Evolutionary conservation across 2,888 invertebrate genomes (phyloP).

Genomic region (Galeruca laticollis): DNA sequence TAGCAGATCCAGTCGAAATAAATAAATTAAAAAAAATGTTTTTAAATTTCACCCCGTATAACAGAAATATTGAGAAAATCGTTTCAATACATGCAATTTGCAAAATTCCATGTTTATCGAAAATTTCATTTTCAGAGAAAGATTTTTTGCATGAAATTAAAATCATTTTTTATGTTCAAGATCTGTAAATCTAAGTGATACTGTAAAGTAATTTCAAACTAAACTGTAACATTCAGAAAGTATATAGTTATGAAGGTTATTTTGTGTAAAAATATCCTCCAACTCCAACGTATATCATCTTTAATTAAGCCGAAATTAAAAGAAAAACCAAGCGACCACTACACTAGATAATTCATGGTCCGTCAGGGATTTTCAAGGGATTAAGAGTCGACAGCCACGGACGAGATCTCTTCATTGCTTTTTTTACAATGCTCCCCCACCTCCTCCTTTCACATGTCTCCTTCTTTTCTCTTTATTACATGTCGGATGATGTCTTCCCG

Average conservation of each 20-base stretch:
- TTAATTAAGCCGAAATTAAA: conserved; percentile 25
- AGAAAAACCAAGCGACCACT: conserved; percentile 17
- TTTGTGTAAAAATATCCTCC: not conserved
- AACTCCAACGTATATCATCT: conserved; percentile 1
- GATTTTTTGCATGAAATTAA: no score
- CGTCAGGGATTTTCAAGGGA: conserved; percentile 14
- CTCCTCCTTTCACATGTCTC: not conserved
- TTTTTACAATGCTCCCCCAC: not conserved
- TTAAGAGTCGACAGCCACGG: conserved; percentile 4
- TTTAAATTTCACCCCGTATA: no score
- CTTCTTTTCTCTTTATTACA: conserved; percentile 25
- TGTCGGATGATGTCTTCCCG: conserved; percentile 28
- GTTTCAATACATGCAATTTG: no score
- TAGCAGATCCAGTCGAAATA: no score
- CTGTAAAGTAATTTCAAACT: not conserved
- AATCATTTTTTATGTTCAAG: no score
- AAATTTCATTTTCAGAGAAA: no score
- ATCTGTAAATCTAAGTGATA: no score
- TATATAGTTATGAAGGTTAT: no score
- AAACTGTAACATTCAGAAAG: not conserved
- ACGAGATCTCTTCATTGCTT: not conserved
- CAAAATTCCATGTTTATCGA: no score
- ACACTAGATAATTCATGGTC: conserved; percentile 24
- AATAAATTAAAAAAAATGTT: no score
- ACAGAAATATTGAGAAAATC: no score